These are phyloP conservation scores for Melanotaenia maccullochi DNA, from an alignment of 2,797 vertebrate species.

Conservation along the genomic window DNA sequence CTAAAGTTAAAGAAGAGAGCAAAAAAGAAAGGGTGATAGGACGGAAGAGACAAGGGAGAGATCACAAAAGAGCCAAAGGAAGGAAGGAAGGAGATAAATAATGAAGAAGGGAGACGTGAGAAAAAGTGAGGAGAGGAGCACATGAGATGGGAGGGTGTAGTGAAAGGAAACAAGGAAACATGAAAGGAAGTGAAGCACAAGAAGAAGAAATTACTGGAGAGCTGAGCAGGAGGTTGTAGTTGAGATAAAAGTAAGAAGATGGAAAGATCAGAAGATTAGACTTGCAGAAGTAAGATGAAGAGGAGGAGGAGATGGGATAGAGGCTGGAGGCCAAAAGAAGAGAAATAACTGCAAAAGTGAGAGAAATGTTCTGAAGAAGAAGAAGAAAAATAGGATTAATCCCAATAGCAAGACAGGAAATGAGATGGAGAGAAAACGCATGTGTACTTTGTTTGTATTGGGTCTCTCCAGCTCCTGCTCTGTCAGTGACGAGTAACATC, in stretches of 20 bases:
- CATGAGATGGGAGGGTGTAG: too few species aligned
- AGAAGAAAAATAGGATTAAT: not conserved
- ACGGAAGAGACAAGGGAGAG: not conserved
- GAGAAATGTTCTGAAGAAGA: not conserved
- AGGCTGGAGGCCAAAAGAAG: not conserved
- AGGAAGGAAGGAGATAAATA: not conserved
- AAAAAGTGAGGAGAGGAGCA: not conserved
- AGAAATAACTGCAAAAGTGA: not conserved
- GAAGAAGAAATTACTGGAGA: not conserved
- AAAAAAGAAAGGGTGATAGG: not conserved
- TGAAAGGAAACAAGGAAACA: too few species aligned
- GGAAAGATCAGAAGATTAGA: not conserved
- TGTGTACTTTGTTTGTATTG: constrained; percentile 54
- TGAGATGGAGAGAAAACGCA: not conserved
- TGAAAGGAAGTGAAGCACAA: not conserved
- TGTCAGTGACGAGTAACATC: constrained; percentile 28
- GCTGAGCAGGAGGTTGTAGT: too few species aligned
- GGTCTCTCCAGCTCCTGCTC: constrained; percentile 12
- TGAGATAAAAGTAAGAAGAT: not conserved
- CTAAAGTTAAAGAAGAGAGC: not conserved
- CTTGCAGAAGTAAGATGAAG: not conserved
- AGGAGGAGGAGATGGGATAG: not conserved
- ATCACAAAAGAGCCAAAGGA: not conserved
- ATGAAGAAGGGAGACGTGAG: not conserved
- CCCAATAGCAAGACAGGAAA: not conserved